Percentiles rank a stretch among this genome's conserved stretches.
phyloP scores from a whole-genome alignment of 2,113 vertebrate species.

The Ptilonorhynchus violaceus region DNA sequence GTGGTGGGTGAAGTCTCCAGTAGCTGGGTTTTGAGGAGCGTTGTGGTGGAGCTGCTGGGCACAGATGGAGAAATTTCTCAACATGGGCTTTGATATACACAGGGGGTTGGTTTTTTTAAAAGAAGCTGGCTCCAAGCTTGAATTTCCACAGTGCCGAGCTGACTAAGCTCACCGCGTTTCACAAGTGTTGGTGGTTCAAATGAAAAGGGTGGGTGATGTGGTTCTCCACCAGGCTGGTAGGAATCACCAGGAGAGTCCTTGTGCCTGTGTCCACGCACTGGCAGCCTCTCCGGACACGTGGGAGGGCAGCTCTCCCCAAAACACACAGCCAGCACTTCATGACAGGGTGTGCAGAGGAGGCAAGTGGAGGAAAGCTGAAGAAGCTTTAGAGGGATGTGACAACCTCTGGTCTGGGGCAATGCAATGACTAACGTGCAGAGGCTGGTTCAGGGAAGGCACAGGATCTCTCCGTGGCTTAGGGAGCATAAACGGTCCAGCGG shows the following conservation, averaged over 20 bases:
- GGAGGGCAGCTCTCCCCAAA: neutral
- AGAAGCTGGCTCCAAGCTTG: neutral
- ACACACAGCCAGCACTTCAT: neutral
- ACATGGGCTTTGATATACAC: fast-evolving
- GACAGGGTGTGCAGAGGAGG: neutral
- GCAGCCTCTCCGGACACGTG: neutral
- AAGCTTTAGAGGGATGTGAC: neutral
- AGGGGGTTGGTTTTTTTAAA: neutral
- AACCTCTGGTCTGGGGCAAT: neutral
- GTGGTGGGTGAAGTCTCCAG: neutral
- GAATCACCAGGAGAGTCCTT: neutral
- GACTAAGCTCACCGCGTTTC: neutral
- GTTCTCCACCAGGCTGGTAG: neutral
- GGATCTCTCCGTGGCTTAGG: neutral
- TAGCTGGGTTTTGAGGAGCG: neutral
- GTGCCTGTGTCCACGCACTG: neutral
- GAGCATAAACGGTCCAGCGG: neutral
- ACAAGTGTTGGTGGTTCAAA: neutral
- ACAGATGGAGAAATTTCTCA: neutral
- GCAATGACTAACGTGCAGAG: fast-evolving
- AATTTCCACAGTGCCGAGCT: neutral
- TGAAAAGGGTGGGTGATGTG: neutral
- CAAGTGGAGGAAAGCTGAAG: neutral
- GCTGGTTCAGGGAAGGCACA: neutral
- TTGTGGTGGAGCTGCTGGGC: neutral